Evolutionary conservation across 1,140 invertebrate genomes (phyloP), one percentile per base, ranked within the genome.

Genomic region (Lanistes nyassanus): DNA sequence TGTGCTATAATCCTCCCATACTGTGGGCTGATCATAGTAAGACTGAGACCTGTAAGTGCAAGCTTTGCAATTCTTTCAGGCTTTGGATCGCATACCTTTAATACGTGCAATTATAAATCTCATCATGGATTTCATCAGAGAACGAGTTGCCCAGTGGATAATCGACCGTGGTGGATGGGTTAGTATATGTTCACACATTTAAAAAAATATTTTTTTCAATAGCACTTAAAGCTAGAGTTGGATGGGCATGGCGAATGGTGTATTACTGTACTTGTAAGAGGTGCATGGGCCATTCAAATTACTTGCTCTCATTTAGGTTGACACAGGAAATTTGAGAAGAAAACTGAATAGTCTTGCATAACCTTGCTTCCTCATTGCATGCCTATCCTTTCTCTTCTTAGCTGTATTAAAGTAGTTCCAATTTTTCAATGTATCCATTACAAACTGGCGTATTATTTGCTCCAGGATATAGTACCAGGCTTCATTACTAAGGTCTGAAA

Each of bases 111-210:
- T 88, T 64, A 83, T 89, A 51, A 87, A 88, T 60, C 86, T 86
- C 80, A 84, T 88, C 13, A 83, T 88, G 16, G 83, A 87, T 66
- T 88, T 88, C 75, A 88, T 89, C 53, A 81, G 82, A 62, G 87
- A 88, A 23, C 76, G 82, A 77, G 83, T 88, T 51, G 87, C 87
- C n/a, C 75, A 79, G 5, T 88, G 87, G 87, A 89, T 89, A 65
- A 84, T 88, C 34, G 84, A 83, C 4, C 75, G 87, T 79, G 88
- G 88, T 7, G 88, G 88, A 76, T 89, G 88, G 88, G 88, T 89
- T 81, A 82, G 87, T 81, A 64, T n/a, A 26, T 26, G 31, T n/a
- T 62, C 19, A 62, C 3, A 55, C 21, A 23, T 26, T 3, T 36
- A 47, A 31, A 69, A n/a, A n/a, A n/a, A n/a, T n/a, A n/a, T n/a